Percentiles rank a stretch among this genome's conserved stretches.
Evolutionary conservation across 2,113 vertebrate species (phyloP).

Genomic region (Mandrillus leucophaeus): DNA sequence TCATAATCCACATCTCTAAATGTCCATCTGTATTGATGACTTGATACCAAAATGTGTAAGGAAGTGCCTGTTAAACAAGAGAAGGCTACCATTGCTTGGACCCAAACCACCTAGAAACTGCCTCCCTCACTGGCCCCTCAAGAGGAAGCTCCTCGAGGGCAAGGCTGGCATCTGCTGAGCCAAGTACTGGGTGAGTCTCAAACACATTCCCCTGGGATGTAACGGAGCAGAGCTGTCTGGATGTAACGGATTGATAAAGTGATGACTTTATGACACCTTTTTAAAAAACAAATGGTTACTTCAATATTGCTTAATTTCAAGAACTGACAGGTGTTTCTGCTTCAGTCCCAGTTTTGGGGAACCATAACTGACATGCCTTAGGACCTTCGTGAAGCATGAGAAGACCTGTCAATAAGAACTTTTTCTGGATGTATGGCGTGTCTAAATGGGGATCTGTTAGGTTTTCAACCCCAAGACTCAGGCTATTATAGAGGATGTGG

Average conservation of each 20-base stretch:
- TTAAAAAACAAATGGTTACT: neutral
- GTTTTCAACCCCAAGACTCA: no score
- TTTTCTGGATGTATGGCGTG: accelerated
- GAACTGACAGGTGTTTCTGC: neutral
- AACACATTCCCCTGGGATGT: no score
- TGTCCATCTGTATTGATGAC: accelerated
- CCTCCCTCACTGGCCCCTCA: no score
- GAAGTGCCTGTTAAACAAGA: accelerated
- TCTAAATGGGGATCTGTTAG: neutral
- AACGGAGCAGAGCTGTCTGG: neutral
- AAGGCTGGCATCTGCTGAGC: neutral
- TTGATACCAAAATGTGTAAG: neutral
- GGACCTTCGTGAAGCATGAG: neutral
- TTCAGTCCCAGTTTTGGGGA: accelerated
- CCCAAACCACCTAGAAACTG: neutral
- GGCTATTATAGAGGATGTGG: accelerated
- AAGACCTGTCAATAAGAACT: neutral
- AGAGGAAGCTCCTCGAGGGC: neutral
- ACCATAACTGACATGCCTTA: neutral
- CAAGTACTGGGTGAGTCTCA: accelerated
- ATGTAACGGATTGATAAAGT: neutral
- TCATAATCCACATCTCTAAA: accelerated
- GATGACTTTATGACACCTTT: neutral
- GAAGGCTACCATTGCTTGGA: neutral
- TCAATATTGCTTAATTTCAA: neutral